A percentile compares a stretch with the other conserved stretches of the same genome.
phyloP scores from a whole-genome alignment of 2,797 vertebrate species.

The Thamnophis elegans region DNA sequence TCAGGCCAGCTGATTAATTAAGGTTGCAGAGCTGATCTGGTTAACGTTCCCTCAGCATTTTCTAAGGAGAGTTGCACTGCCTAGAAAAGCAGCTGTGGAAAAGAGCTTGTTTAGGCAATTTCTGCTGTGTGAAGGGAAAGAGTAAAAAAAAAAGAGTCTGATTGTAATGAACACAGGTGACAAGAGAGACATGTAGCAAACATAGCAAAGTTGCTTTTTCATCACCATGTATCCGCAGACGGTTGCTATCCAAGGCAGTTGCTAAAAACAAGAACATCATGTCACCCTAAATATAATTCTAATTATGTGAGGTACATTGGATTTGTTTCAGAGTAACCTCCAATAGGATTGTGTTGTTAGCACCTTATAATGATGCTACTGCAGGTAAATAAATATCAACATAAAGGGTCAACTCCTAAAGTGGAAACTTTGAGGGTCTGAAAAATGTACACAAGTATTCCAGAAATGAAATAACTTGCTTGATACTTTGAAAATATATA shows the following conservation, averaged over 20 bases:
- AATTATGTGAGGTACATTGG: not conserved
- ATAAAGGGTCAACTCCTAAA: not conserved
- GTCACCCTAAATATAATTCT: not conserved
- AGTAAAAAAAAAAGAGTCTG: not conserved
- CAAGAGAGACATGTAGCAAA: not conserved
- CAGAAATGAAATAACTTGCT: not conserved
- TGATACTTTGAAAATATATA: not conserved
- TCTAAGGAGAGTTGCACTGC: not conserved
- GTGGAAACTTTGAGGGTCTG: not conserved
- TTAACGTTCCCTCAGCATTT: not conserved
- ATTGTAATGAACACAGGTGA: not conserved
- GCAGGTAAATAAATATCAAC: not conserved
- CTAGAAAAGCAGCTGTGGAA: not conserved
- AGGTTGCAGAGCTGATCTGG: not conserved
- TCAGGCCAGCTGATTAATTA: not conserved
- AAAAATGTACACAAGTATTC: not conserved
- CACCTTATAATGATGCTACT: not conserved
- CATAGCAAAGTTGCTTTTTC: not conserved
- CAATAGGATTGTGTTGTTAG: not conserved
- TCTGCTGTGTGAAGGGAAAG: not conserved
- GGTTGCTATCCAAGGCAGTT: not conserved
- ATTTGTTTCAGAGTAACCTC: not conserved
- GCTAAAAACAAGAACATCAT: not conserved
- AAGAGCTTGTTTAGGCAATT: not conserved
- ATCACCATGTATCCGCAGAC: not conserved